Percentiles rank a stretch among this genome's conserved stretches.
phyloP scores from a whole-genome alignment of 2,113 vertebrate species.

The human (Homo sapiens) region DNA sequence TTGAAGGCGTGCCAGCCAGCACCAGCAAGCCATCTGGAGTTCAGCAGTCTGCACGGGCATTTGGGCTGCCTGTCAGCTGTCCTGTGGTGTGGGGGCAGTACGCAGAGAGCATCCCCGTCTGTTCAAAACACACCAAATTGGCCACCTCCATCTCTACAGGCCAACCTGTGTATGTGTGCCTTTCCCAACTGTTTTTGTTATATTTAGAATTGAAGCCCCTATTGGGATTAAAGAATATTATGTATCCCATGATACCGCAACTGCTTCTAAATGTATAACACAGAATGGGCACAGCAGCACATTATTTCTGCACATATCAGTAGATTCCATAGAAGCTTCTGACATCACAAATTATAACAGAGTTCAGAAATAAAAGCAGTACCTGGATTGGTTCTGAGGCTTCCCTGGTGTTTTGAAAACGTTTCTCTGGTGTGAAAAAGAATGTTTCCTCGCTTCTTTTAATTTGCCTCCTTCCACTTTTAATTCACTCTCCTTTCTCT shows the following conservation, averaged over 20 bases:
- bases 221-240: fast-evolving
- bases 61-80: background rate
- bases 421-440: too few species aligned
- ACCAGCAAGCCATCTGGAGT: background rate
- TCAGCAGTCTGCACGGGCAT: fast-evolving
- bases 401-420: background rate
- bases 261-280: background rate
- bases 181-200: background rate
- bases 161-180: fast-evolving
- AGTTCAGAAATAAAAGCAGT: fast-evolving
- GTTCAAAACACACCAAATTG: fast-evolving
- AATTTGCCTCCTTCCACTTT: background rate
- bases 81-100: background rate
- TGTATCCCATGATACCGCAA: fast-evolving
- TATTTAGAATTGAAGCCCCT: background rate
- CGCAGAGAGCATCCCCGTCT: fast-evolving
- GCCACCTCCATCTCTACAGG: fast-evolving
- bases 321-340: fast-evolving
- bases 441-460: too few species aligned
- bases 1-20: fast-evolving
- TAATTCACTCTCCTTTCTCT: fast-evolving
- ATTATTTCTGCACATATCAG: background rate
- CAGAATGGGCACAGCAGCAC: fast-evolving
- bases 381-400: fast-evolving
- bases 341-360: fast-evolving